Percentiles rank a stretch among this genome's conserved stretches.
Evolutionary conservation across 2,888 invertebrate species (phyloP).

Genomic region (Homarus gammarus): DNA sequence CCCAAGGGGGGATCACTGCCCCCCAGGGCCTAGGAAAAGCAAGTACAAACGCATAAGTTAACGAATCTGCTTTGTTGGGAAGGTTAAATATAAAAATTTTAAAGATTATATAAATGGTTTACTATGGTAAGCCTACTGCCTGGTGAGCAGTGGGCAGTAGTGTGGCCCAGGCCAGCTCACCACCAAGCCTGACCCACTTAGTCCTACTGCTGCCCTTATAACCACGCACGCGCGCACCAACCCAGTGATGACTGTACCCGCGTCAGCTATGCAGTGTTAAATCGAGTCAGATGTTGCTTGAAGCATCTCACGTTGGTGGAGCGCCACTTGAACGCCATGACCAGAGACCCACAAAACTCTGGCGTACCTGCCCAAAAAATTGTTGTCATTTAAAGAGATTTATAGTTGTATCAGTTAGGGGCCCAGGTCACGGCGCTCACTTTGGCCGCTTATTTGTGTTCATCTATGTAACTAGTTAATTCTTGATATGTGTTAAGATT

Average conservation of each 20-base stretch:
- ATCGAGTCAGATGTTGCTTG: constrained; percentile 69
- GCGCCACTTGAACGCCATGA: constrained; percentile 58
- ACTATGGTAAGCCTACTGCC: constrained; percentile 65
- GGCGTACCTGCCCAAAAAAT: constrained; percentile 63
- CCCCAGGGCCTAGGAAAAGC: constrained; percentile 68
- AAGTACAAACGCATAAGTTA: constrained; percentile 73
- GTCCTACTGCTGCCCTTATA: constrained; percentile 56
- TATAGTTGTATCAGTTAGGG: constrained; percentile 65
- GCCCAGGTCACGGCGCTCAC: constrained; percentile 55
- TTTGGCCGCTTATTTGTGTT: constrained; percentile 68
- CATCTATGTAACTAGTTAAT: constrained; percentile 73
- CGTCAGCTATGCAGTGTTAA: constrained; percentile 66
- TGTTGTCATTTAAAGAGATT: constrained; percentile 70
- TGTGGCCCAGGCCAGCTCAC: constrained; percentile 48
- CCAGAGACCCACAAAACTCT: constrained; percentile 56
- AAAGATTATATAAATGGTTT: constrained; percentile 69
- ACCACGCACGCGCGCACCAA: constrained; percentile 60
- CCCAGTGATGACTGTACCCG: constrained; percentile 62
- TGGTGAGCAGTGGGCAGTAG: constrained; percentile 61
- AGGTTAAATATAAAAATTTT: constrained; percentile 65
- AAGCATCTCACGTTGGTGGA: constrained; percentile 71
- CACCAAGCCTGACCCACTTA: constrained; percentile 46
- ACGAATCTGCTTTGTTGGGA: constrained; percentile 73
- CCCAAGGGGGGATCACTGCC: constrained; percentile 38
- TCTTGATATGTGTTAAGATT: constrained; percentile 68